Evolutionary conservation across 2,888 invertebrate species (phyloP).

Genomic region (Omphaloscelis lunosa): DNA sequence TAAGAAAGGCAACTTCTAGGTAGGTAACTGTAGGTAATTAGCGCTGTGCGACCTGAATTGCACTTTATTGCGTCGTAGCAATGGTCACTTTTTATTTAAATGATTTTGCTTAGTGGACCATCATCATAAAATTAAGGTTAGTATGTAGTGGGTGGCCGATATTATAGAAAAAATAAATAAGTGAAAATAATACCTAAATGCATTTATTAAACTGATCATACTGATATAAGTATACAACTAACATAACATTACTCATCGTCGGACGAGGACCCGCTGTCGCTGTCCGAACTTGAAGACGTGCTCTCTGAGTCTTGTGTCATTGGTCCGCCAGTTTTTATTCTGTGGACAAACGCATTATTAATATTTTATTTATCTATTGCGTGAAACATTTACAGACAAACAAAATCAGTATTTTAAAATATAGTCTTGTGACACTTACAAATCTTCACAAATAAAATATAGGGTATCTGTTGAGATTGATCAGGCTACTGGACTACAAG

Average conservation of each 20-base stretch:
- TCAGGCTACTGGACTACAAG: no score
- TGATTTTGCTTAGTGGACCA: no score
- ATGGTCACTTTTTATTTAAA: no score
- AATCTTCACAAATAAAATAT: no score
- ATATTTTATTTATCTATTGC: no score
- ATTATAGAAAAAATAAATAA: constrained; percentile 23
- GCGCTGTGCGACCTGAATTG: no score
- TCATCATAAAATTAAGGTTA: not conserved
- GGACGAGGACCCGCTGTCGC: constrained; percentile 80
- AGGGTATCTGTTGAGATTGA: not conserved
- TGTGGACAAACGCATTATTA: constrained; percentile 62
- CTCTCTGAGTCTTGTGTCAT: constrained; percentile 56
- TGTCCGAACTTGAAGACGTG: constrained; percentile 78
- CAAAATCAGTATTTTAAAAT: no score
- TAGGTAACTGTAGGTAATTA: no score
- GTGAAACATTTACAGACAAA: no score
- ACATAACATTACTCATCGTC: constrained; percentile 78
- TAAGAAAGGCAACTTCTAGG: no score
- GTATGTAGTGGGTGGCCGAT: not conserved
- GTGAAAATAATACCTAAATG: constrained; percentile 69
- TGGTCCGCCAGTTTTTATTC: constrained; percentile 79
- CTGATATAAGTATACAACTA: constrained; percentile 44
- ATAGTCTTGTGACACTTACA: no score
- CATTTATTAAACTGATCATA: constrained; percentile 71
- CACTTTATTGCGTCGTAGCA: no score